These are phyloP conservation scores for Tetragnatha montana DNA, from an alignment of 2,888 invertebrate genomes.

Conservation along the genomic window DNA sequence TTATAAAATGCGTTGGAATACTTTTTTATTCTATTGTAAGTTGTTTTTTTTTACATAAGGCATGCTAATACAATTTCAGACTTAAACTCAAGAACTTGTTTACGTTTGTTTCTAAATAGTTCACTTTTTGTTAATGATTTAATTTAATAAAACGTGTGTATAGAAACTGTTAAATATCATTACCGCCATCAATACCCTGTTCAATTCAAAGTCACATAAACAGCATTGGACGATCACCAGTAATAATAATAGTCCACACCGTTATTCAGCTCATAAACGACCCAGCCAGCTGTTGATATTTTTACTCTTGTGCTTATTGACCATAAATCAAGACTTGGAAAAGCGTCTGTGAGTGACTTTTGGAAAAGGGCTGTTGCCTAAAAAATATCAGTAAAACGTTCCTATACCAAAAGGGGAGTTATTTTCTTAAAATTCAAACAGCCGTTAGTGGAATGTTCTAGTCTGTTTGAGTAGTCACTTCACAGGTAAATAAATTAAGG, in stretches of 20 bases:
- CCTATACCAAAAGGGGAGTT: background rate
- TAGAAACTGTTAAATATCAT: too few relatives aligned
- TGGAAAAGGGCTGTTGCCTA: background rate
- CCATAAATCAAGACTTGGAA: conserved; percentile 22
- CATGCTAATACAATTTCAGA: too few relatives aligned
- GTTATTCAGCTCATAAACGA: conserved; percentile 44
- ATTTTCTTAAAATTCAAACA: background rate
- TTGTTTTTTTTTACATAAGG: too few relatives aligned
- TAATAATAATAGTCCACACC: conserved; percentile 26
- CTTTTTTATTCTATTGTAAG: too few relatives aligned
- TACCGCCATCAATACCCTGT: background rate
- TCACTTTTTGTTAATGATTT: too few relatives aligned
- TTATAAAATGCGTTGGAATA: too few relatives aligned
- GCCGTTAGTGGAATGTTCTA: background rate
- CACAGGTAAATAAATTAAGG: too few relatives aligned
- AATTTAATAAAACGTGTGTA: too few relatives aligned
- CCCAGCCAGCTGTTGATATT: conserved; percentile 37
- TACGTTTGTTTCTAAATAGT: too few relatives aligned
- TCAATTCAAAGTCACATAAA: background rate
- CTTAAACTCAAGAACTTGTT: too few relatives aligned
- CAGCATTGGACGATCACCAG: background rate
- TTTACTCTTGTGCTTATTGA: conserved; percentile 15
- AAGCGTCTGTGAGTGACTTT: conserved; percentile 27
- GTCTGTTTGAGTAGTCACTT: background rate
- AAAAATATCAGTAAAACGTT: background rate